Conservation (phyloP, 2,888 invertebrate species). For the Scaptomyza tumidula region DNA sequence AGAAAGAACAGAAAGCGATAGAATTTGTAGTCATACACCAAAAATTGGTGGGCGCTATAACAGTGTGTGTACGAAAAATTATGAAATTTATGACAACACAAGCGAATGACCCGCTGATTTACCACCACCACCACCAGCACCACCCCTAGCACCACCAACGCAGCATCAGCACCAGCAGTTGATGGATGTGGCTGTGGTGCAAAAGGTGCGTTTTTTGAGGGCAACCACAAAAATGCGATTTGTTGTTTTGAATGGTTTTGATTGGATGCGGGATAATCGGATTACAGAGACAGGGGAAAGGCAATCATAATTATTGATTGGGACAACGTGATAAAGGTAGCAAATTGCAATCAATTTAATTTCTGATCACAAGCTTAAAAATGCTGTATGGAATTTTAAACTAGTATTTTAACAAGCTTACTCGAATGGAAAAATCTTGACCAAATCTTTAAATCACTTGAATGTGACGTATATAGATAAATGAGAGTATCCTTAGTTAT, state of each 20-base stretch:
- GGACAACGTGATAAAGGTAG: constrained; percentile 17
- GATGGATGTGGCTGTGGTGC: constrained; percentile 12
- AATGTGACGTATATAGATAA: not conserved
- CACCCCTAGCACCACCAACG: not conserved
- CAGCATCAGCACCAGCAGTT: constrained; percentile 4
- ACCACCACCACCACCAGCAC: not conserved
- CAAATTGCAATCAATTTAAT: not conserved
- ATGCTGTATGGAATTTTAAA: not conserved
- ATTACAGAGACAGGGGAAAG: constrained; percentile 43
- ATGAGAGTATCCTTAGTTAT: not conserved
- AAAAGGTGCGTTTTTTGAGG: constrained; percentile 16
- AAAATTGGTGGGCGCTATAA: constrained; percentile 24
- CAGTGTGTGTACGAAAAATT: constrained; percentile 70
- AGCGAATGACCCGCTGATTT: constrained; percentile 13
- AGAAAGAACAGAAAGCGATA: not conserved
- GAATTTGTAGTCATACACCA: not conserved
- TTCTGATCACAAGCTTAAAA: not conserved
- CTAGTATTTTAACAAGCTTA: not conserved
- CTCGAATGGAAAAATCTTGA: not conserved
- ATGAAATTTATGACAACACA: constrained; percentile 68
- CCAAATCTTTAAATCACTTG: constrained; percentile 1
- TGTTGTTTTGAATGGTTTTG: constrained; percentile 57
- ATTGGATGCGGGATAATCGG: constrained; percentile 65
- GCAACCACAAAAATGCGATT: constrained; percentile 44
- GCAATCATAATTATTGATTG: constrained; percentile 57